Evolutionary conservation across 2,797 vertebrate species (phyloP).

Genomic region (Lacerta bilineata): DNA sequence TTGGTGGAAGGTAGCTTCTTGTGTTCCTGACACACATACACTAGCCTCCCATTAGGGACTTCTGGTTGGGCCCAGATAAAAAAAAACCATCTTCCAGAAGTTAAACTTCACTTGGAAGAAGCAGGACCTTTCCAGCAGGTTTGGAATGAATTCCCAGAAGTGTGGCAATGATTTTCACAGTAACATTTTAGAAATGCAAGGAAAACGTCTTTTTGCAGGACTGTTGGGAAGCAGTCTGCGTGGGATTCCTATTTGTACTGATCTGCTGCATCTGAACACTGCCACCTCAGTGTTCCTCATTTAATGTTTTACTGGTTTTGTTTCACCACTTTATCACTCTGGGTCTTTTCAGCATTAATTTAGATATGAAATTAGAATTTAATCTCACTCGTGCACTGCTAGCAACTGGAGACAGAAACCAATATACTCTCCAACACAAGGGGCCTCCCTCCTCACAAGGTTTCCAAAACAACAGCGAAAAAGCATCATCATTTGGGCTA

Average conservation of each 20-base stretch:
- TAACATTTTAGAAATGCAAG: not conserved
- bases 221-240: not conserved
- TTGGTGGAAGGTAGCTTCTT: not conserved
- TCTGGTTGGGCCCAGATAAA: not conserved
- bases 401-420: constrained; percentile 6
- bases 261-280: not conserved
- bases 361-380: not conserved
- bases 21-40: not conserved
- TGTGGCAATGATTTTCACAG: not conserved
- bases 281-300: not conserved
- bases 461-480: constrained; percentile 45
- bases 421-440: not conserved
- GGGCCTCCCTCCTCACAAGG: constrained; percentile 6
- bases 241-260: not conserved
- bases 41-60: not conserved
- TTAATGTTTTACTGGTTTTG: not conserved
- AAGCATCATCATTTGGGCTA: constrained; percentile 26
- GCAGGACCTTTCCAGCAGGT: not conserved
- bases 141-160: not conserved
- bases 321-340: not conserved
- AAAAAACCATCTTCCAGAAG: not conserved
- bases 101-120: not conserved
- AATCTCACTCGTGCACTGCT: not conserved
- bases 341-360: not conserved
- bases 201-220: not conserved